Percentiles rank a stretch among this genome's conserved stretches.
phyloP scores from a whole-genome alignment of 1,140 invertebrate species.

The Neodiprion virginianus region DNA sequence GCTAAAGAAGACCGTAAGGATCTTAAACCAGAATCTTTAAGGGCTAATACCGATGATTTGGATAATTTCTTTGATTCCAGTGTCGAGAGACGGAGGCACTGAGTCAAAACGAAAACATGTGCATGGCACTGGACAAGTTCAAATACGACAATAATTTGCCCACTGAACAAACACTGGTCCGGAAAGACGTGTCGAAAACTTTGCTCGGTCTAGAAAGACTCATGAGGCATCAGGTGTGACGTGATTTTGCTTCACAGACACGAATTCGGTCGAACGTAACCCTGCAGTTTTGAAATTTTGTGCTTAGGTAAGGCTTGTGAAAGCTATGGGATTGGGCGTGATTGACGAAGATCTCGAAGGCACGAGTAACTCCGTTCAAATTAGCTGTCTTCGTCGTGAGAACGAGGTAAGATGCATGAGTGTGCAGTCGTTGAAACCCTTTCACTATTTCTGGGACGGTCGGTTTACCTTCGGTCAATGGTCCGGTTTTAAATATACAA shows the following conservation, averaged over 20 bases:
- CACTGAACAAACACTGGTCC: background rate
- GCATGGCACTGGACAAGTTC: constrained; percentile 4
- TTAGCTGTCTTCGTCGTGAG: no score
- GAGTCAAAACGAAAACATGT: background rate
- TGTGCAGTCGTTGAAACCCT: no score
- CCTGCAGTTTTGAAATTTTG: no score
- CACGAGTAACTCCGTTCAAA: no score
- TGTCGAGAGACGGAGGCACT: background rate
- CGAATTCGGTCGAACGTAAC: no score
- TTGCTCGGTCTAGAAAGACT: background rate
- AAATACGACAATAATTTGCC: background rate
- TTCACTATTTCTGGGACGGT: no score
- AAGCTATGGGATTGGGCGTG: background rate
- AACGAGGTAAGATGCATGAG: no score
- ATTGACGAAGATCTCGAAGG: background rate
- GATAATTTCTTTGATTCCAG: background rate
- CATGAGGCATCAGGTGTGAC: background rate
- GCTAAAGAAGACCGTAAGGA: background rate
- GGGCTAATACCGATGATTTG: background rate
- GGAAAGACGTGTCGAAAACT: background rate
- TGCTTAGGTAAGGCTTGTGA: background rate
- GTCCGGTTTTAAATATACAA: no score
- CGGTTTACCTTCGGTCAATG: no score
- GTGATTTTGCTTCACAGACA: background rate
- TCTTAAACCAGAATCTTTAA: background rate